Conservation (phyloP, 2,888 invertebrate genomes). For the Capitulum mitella region DNA sequence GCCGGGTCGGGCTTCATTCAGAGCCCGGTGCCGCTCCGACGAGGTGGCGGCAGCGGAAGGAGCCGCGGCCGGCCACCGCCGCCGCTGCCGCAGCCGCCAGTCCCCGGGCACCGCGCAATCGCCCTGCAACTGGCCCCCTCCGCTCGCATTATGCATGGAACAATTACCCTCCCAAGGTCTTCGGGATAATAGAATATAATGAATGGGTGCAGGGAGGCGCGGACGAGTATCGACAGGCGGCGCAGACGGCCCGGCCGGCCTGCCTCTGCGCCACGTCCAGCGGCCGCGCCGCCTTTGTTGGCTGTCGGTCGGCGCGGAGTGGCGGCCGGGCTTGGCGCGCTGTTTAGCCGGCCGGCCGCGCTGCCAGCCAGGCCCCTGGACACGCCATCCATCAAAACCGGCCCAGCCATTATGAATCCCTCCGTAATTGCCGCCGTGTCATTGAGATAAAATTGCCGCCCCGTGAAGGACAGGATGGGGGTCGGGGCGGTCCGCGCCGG, state of each 20-base stretch:
- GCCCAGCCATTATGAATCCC: background rate
- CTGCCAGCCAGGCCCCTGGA: background rate
- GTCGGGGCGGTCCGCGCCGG: background rate
- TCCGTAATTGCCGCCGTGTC: background rate
- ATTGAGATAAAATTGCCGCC: background rate
- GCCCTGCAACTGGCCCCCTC: conserved; percentile 4
- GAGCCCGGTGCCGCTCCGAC: background rate
- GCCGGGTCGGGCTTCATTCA: background rate
- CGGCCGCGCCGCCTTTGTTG: background rate
- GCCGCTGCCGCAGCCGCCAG: background rate
- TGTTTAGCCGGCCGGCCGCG: too few species aligned
- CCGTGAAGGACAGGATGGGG: background rate
- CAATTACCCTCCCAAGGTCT: conserved; percentile 17
- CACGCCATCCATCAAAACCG: background rate
- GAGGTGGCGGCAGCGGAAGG: background rate
- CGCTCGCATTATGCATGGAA: conserved; percentile 14
- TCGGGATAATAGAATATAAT: conserved; percentile 20
- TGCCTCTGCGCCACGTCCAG: too few species aligned
- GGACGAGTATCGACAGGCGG: background rate
- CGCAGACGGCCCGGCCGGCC: background rate
- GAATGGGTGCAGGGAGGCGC: background rate
- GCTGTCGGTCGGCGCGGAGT: background rate
- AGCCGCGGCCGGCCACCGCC: background rate
- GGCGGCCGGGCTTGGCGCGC: too few species aligned
- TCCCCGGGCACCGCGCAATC: background rate